Conservation (phyloP, 2,797 vertebrate genomes). For the Streptopelia turtur region DNA sequence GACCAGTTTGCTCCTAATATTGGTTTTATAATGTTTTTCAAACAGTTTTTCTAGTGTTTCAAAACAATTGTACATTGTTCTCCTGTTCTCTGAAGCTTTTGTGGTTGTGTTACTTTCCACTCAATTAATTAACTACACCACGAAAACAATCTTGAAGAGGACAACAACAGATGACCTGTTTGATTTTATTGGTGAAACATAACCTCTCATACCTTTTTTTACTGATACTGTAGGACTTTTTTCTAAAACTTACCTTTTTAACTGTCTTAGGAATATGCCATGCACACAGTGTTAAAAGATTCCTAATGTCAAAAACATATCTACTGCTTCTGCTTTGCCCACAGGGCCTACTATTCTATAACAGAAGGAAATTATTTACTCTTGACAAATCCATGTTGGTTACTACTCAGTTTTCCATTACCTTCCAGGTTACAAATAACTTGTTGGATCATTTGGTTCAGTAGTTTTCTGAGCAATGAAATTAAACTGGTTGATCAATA, state of each 20-base stretch:
- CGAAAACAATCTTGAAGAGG: not conserved
- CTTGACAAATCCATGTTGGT: not conserved
- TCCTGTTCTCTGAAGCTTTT: not conserved
- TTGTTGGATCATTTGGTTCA: not conserved
- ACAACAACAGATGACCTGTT: not conserved
- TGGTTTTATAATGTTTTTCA: not conserved
- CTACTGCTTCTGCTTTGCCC: not conserved
- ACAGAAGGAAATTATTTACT: not conserved
- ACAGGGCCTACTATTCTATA: not conserved
- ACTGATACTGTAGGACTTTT: not conserved
- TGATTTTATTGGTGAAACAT: not conserved
- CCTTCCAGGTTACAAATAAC: not conserved
- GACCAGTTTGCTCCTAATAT: not conserved
- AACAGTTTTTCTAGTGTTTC: not conserved
- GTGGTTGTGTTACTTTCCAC: not conserved
- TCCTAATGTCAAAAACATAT: not conserved
- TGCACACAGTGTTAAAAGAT: not conserved
- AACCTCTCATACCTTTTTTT: not conserved
- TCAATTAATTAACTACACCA: not conserved
- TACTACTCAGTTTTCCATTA: not conserved
- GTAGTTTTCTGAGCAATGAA: not conserved
- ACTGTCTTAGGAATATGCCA: not conserved
- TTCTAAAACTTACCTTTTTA: not conserved
- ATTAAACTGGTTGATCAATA: not conserved
- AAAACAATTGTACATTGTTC: not conserved